Evolutionary conservation across 2,888 invertebrate genomes (phyloP).

Genomic region (Lacanobia oleracea): DNA sequence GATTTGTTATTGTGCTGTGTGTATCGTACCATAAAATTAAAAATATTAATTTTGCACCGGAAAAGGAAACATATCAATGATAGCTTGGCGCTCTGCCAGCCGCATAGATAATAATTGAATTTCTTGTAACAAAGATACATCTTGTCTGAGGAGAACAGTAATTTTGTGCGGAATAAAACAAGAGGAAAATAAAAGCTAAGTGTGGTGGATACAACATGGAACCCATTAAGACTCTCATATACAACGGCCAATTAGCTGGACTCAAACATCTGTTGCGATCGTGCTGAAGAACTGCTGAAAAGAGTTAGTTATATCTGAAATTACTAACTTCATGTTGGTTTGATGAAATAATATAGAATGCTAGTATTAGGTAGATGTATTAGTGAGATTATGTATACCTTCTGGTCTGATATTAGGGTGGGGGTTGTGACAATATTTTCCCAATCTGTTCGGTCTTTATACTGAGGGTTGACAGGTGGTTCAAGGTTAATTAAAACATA

Average conservation of each 20-base stretch:
- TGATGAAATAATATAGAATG: neutral
- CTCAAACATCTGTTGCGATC: conserved; percentile 40
- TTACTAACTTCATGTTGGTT: neutral
- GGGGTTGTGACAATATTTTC: neutral
- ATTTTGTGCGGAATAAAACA: conserved; percentile 48
- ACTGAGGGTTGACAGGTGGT: neutral
- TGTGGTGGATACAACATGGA: conserved; percentile 31
- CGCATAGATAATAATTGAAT: conserved; percentile 68
- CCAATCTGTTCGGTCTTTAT: neutral
- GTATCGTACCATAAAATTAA: conserved; percentile 64
- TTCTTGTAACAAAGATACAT: conserved; percentile 67
- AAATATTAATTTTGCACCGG: conserved; percentile 66
- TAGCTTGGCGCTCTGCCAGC: conserved; percentile 63
- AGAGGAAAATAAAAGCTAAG: conserved; percentile 51
- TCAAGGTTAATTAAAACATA: neutral
- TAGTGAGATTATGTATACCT: neutral
- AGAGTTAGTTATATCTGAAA: neutral
- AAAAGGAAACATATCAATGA: conserved; percentile 67
- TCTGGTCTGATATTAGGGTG: neutral
- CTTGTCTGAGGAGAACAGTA: conserved; percentile 54
- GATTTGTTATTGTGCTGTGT: conserved; percentile 48
- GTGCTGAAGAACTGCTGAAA: conserved; percentile 11
- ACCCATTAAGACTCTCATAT: conserved; percentile 35
- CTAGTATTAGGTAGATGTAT: neutral
- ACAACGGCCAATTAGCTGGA: conserved; percentile 44